Evolutionary conservation across 2,888 invertebrate species (phyloP).

Genomic region (Rotaria sp.): DNA sequence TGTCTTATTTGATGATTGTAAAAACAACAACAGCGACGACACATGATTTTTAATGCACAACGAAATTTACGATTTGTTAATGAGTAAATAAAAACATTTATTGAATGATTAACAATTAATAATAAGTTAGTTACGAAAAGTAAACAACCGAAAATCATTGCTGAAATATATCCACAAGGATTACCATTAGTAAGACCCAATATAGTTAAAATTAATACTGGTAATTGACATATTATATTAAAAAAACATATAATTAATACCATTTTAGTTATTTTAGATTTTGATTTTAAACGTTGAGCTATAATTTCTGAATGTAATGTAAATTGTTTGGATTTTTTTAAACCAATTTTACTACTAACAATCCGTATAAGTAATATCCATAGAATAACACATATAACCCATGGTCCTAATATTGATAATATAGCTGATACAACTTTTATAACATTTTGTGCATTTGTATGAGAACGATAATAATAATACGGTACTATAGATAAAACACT

Average conservation of each 20-base stretch:
- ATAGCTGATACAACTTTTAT: not conserved
- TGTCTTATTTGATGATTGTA: not conserved
- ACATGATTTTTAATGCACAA: slow-evolving; percentile 19
- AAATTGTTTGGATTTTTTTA: not conserved
- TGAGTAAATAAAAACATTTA: slow-evolving; percentile 9
- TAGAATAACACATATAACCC: slow-evolving; percentile 2
- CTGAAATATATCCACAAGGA: not conserved
- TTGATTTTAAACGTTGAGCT: not conserved
- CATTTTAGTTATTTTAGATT: slow-evolving; percentile 17
- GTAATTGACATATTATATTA: slow-evolving; percentile 23
- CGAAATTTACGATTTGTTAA: slow-evolving; percentile 25
- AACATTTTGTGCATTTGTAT: not conserved
- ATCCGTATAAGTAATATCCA: slow-evolving; percentile 5
- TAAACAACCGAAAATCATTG: not conserved
- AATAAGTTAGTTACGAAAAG: not conserved
- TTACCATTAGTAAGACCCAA: not conserved
- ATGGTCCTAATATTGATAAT: not conserved
- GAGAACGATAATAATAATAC: not conserved
- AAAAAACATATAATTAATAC: slow-evolving; percentile 19
- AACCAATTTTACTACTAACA: not conserved
- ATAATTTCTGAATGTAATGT: not conserved
- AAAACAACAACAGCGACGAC: not conserved
- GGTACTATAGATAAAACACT: not conserved
- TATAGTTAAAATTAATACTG: not conserved
- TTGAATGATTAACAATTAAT: slow-evolving; percentile 7